Evolutionary conservation across 2,888 invertebrate species (phyloP), one percentile per base, ranked within the genome.

Genomic region (Philopedon plagiatum): DNA sequence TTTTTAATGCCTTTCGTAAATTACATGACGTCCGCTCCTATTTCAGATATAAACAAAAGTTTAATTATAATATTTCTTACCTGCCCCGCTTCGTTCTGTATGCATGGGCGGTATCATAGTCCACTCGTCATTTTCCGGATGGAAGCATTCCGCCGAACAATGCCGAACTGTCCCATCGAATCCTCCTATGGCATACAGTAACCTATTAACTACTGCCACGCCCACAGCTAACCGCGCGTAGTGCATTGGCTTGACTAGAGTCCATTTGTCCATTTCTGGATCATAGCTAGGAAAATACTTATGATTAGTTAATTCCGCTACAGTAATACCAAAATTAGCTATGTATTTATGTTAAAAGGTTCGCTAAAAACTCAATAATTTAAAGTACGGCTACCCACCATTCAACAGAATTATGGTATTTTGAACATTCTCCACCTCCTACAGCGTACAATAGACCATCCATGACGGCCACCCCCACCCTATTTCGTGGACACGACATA

Each of bases 381-480:
- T n/a, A n/a, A 54, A 15, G 23, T 23, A 23, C 23, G 5, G 18
- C 13, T 37, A 83, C 89, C 87, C 83, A 95, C 94, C 92, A 94
- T 89, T 97, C 97, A 1, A 96, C 96, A 70, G 94, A 92, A 82
- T 91, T 93, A 82, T 96, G 96, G 84, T 94, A 95, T 79, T 92
- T 93, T 3, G 92, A 90, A 18, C 94, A 95, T 5, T 94, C 93
- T 2, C 96, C 95, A 0, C 97, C 97, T 0, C 97, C 97, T 0
- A 97, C 95, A 2, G 97, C 96, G 83, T 97, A 97, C 67, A 97
- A 86, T 75, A 94, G 87, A 21, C 94, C 95, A 81, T 97, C 97
- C 91, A 97, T 94, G 8, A 96, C 96, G n/a, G 95, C 96, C 3
- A 96, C 96, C 5, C 97, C 97, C 18, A 96, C 93, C 80, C 97